Percentiles rank a stretch among this genome's conserved stretches.
Conservation (phyloP, 2,888 invertebrate species). For the Allolobophora icterica region DNA sequence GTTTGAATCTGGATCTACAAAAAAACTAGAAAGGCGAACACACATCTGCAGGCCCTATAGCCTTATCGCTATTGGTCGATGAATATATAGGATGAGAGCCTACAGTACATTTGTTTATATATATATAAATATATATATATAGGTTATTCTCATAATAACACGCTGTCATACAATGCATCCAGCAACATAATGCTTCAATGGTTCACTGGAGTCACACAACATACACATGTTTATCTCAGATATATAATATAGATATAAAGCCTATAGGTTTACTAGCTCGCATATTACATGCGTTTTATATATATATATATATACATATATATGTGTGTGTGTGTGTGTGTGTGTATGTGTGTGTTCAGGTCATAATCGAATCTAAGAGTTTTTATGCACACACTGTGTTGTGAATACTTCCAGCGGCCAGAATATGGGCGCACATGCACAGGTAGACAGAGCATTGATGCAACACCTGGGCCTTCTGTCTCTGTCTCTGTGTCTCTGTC, state of each 20-base stretch:
- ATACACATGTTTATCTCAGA: not conserved
- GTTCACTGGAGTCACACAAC: not conserved
- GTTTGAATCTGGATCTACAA: not conserved
- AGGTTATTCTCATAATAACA: not conserved
- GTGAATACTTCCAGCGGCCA: not conserved
- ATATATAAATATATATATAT: too few relatives aligned
- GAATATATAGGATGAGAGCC: not conserved
- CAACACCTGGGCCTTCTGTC: not conserved
- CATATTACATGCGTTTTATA: too few relatives aligned
- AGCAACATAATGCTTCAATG: not conserved
- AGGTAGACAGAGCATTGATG: not conserved
- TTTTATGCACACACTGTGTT: not conserved
- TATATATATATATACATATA: too few relatives aligned
- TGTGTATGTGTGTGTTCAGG: not conserved
- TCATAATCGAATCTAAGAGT: not conserved
- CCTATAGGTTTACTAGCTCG: too few relatives aligned
- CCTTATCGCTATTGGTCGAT: not conserved
- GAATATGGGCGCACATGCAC: not conserved
- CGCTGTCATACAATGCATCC: not conserved
- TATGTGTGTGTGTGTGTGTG: too few relatives aligned
- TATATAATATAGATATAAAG: too few relatives aligned
- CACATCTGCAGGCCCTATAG: not conserved
- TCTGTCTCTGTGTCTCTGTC: not conserved
- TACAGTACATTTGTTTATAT: not conserved
- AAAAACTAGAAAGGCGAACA: not conserved